Conservation (phyloP, 2,797 vertebrate species). For the Eleutherodactylus coqui region DNA sequence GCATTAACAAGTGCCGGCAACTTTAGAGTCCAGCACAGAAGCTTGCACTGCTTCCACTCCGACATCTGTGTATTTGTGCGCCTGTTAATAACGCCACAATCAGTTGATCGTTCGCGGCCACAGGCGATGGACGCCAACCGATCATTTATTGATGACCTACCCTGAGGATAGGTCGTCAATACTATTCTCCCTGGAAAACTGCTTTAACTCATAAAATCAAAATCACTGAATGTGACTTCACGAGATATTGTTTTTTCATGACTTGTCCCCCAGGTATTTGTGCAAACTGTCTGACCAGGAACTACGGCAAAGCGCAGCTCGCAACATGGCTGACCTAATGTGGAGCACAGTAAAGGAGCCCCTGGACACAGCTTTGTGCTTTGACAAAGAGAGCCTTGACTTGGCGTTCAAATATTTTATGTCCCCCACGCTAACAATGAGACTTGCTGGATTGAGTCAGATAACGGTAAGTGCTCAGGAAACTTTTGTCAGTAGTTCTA, state of each 20-base stretch:
- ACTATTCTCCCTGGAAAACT: too few relatives aligned
- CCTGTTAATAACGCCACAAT: too few relatives aligned
- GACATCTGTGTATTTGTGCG: too few relatives aligned
- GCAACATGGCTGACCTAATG: constrained; percentile 99
- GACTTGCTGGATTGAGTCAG: constrained; percentile 96
- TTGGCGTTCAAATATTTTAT: constrained; percentile 99
- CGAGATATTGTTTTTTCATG: not conserved
- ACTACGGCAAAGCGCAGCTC: constrained; percentile 92
- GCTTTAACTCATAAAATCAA: too few relatives aligned
- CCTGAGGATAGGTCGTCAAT: too few relatives aligned
- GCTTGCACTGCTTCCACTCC: too few relatives aligned
- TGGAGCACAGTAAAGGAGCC: constrained; percentile 99
- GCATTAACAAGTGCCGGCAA: too few relatives aligned
- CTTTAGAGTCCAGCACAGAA: too few relatives aligned
- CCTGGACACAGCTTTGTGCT: constrained; percentile 95
- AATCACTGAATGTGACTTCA: not conserved
- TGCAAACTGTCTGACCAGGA: constrained; percentile 98
- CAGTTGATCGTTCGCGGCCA: too few relatives aligned
- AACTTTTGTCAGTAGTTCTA: not conserved
- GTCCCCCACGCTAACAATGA: constrained; percentile 98
- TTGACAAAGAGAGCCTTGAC: constrained; percentile 98
- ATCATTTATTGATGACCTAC: too few relatives aligned
- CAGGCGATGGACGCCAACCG: too few relatives aligned
- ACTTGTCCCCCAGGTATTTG: constrained; percentile 84
- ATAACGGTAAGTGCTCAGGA: constrained; percentile 84